phyloP scores from a whole-genome alignment of 2,888 invertebrate genomes.

The Hemicrepidius hirtus region DNA sequence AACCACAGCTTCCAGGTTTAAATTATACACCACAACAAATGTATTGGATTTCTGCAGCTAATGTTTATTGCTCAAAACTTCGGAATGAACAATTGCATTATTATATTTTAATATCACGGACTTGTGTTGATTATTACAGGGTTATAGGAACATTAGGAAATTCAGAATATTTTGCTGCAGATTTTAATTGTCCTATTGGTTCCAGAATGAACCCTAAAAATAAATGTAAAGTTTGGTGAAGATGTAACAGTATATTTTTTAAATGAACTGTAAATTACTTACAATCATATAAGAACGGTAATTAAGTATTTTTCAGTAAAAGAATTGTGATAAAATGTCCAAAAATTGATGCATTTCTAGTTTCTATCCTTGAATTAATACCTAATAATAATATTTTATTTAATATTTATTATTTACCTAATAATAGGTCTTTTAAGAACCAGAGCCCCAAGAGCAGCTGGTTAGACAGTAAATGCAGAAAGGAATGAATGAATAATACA shows the following conservation, averaged over 20 bases:
- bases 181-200: conserved; percentile 41
- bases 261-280: too few species aligned
- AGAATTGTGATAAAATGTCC: too few species aligned
- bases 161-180: conserved; percentile 29
- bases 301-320: too few species aligned
- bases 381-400: too few species aligned
- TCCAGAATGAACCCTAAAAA: conserved; percentile 37
- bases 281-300: too few species aligned
- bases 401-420: too few species aligned
- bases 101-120: not conserved
- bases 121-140: conserved; percentile 18
- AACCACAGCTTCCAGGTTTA: conserved; percentile 6
- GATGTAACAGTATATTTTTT: not conserved
- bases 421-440: too few species aligned
- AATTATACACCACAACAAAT: conserved; percentile 13
- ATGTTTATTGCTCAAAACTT: conserved; percentile 26
- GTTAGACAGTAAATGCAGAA: too few species aligned
- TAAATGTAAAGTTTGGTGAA: conserved; percentile 2
- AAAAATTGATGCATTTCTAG: too few species aligned
- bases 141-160: conserved; percentile 25
- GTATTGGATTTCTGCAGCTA: conserved; percentile 30
- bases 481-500: too few species aligned
- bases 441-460: too few species aligned
- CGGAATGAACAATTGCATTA: not conserved
- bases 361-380: too few species aligned